Evolutionary conservation across 2,888 invertebrate species (phyloP).

Genomic region (Drosophila ezoana): DNA sequence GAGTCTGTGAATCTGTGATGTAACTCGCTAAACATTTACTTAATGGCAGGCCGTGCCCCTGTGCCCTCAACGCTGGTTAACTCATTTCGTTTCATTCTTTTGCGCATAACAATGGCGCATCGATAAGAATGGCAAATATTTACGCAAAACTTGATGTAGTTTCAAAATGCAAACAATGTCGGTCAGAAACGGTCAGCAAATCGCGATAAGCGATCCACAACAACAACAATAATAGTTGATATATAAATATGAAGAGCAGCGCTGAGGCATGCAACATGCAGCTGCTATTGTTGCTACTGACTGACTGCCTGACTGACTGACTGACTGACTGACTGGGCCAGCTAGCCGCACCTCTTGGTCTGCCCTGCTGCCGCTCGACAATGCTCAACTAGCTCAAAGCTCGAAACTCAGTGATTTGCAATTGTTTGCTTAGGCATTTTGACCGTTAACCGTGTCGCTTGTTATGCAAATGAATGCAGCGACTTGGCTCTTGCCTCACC

Average conservation of each 20-base stretch:
- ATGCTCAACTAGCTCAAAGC: slow-evolving; percentile 22
- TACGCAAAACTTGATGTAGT: slow-evolving; percentile 46
- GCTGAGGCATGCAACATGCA: slow-evolving; percentile 45
- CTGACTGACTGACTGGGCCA: slow-evolving; percentile 21
- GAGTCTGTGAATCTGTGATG: slow-evolving; percentile 28
- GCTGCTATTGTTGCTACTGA: slow-evolving; percentile 15
- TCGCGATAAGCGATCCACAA: slow-evolving; percentile 42
- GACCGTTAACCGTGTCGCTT: slow-evolving; percentile 38
- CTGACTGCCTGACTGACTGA: slow-evolving; percentile 16
- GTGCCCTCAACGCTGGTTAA: neutral
- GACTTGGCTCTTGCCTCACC: slow-evolving; percentile 34
- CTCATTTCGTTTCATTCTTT: slow-evolving; percentile 6
- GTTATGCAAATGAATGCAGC: slow-evolving; percentile 65
- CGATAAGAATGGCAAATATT: slow-evolving; percentile 59
- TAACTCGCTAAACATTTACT: slow-evolving; percentile 33
- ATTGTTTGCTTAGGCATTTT: slow-evolving; percentile 61
- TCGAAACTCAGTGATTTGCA: slow-evolving; percentile 39
- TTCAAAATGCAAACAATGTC: slow-evolving; percentile 36
- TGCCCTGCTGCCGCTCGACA: slow-evolving; percentile 22
- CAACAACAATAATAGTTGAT: slow-evolving; percentile 6
- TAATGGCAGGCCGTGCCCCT: slow-evolving; percentile 15
- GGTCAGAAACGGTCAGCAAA: slow-evolving; percentile 29
- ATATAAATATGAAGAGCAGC: slow-evolving; percentile 57
- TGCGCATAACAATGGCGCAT: slow-evolving; percentile 36
- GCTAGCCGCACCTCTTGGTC: slow-evolving; percentile 30